Base-by-base conservation (phyloP, 2,113 vertebrate species). In the Cercocebus atys region DNA sequence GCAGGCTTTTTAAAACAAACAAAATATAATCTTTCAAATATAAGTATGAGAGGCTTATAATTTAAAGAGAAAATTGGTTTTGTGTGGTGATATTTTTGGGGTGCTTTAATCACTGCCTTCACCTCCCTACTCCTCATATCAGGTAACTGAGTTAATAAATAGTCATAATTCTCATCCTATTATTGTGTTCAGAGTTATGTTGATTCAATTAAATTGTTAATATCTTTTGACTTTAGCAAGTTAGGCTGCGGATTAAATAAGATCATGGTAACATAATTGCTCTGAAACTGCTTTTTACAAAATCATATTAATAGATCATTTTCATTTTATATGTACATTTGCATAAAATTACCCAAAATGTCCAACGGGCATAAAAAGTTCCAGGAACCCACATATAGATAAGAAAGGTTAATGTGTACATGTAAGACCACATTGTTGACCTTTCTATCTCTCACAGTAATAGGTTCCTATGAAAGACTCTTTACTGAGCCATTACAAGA, bases 1-100 rank as follows among this genome's bases (percentile, higher is more conserved):
- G 10, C 57, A 90, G 38, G 11, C 22, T 95, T 95, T 93, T 92
- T 57, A 97, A 88, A 96, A 87, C 79, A 97, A 93, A 82, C 50
- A 97, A 96, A 95, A 93, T 61, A 38, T 1, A 64, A 6, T 68
- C 92, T 91, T 66, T 95, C 30, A 96, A 94, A 92, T 84, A 83
- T 78, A 73, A 95, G 45, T 47, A 94, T 90, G 83, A 83, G 35
- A 79, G 12, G 1, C 0, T 94, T 52, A 64, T 38, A 70, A 76
- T 38, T 89, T 47, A 95, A 95, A 89, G 30, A n/a, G n/a, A 64
- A 87, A 68, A 92, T 38, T 89, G 5, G 1, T 61, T 93, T 57
- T 43, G 7, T 2, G 8, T 72, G 8, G 0, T 90, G 10, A 90
- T 75, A 78, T 38, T 94, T 92, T 73, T 70, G 50, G 70, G 8